A percentile compares a stretch with the other conserved stretches of the same genome.
These are phyloP conservation scores for Himalopsyche japonica DNA, from an alignment of 2,888 invertebrate species.

Conservation along the genomic window DNA sequence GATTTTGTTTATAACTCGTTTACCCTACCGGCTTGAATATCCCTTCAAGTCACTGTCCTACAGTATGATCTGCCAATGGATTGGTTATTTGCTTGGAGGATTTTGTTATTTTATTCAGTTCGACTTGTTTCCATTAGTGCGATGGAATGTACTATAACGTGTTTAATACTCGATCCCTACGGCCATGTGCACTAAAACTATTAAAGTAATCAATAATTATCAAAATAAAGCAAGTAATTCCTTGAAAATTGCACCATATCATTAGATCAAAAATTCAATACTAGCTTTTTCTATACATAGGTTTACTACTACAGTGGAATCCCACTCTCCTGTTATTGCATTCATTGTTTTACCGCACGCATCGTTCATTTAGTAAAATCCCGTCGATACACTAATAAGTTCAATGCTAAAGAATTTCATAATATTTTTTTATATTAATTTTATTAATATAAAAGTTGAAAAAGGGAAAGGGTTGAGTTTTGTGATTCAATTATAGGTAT, in stretches of 20 bases:
- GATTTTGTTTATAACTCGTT: neutral
- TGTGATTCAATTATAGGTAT: too few relatives aligned
- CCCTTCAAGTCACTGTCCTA: neutral
- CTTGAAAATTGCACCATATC: neutral
- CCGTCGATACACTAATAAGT: too few relatives aligned
- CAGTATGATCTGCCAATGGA: constrained; percentile 25
- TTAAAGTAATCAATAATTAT: neutral
- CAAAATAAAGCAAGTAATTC: neutral
- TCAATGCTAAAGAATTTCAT: too few relatives aligned
- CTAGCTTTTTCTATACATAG: too few relatives aligned
- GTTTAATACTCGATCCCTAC: neutral
- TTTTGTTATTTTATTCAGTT: constrained; percentile 13
- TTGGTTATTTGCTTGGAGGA: constrained; percentile 19
- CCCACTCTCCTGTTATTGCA: too few relatives aligned
- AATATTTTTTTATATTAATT: too few relatives aligned
- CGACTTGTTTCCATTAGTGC: constrained; percentile 22
- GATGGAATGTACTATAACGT: neutral
- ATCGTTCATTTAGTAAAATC: too few relatives aligned
- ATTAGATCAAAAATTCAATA: neutral
- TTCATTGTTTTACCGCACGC: too few relatives aligned
- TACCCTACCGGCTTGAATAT: neutral
- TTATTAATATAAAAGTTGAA: too few relatives aligned
- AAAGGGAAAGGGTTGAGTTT: too few relatives aligned
- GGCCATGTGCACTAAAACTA: neutral
- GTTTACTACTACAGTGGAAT: too few relatives aligned